Evolutionary conservation across 2,797 vertebrate species (phyloP), one percentile per base, ranked within the genome.

Genomic region (Myotis findleyi): DNA sequence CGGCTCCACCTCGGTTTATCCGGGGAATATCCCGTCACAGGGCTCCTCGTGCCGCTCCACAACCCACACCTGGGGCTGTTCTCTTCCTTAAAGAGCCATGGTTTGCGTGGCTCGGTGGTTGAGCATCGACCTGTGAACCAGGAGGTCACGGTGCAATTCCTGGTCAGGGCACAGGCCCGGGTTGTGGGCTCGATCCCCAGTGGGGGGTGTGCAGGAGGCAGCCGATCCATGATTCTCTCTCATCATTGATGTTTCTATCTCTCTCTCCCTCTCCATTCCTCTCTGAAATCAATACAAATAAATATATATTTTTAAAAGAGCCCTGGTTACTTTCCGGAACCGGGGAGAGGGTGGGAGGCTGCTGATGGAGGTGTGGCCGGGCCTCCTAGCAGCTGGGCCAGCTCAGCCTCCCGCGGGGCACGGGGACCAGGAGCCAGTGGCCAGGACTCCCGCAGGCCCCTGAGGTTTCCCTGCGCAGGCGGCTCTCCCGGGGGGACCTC

Each of bases 351-450:
- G 47, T 12, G 38, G 51, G 38, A 27, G 9, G 7, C 36, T 25
- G 6, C 27, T n/a, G 27, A 69, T 21, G 66, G 66, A 68, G 64
- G n/a, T 66, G 64, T 33, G 66, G 82, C 62, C 11, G 0, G 17
- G 38, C 20, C 25, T n/a, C 53, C 53, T 5, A 41, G 53, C 2
- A 1, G 27, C 64, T 33, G 4, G 17, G 44, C 20, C 18, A 14
- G 7, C 57, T 12, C 47, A 49, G 59, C 7, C 27, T 38, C 38
- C 38, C 2, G 1, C 7, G 0, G 3, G 33, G 25, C n/a, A 30
- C 4, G 1, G 11, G 7, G 49, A 41, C 6, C n/a, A 3, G 64
- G 66, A 69, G 20, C 33, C 21, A 38, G 33, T 0, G 0, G 66
- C 1, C 11, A 18, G 36, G 83, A 30, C 51, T 55, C 84, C 10